These are phyloP conservation scores for Asobara japonica DNA, from an alignment of 1,140 invertebrate genomes.

Conservation along the genomic window DNA sequence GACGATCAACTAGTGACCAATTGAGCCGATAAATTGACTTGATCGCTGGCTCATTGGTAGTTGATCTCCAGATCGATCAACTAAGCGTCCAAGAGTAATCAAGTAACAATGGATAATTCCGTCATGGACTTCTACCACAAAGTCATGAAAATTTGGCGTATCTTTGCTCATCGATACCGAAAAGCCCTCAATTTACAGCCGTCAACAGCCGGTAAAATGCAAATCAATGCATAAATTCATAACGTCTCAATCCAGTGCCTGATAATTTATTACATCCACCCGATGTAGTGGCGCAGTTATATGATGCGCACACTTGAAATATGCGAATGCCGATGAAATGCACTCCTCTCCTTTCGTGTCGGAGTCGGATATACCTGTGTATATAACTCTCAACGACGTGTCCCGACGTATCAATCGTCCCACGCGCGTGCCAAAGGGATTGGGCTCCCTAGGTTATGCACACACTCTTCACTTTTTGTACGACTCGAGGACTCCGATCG, in stretches of 20 bases:
- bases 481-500: neutral
- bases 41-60: no score
- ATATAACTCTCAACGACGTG: conserved; percentile 21
- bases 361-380: conserved; percentile 1
- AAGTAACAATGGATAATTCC: no score
- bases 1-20: no score
- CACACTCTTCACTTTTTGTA: neutral
- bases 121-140: no score
- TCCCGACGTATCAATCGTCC: conserved; percentile 28
- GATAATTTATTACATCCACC: conserved; percentile 17
- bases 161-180: no score
- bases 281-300: neutral
- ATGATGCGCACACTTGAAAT: neutral
- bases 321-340: conserved; percentile 23
- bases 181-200: neutral
- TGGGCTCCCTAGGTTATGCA: neutral
- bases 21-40: no score
- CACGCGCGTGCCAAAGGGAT: conserved; percentile 18
- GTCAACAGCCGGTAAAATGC: neutral
- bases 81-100: no score
- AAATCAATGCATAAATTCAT: conserved; percentile 10
- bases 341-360: neutral
- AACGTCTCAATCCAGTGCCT: conserved; percentile 25
- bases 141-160: no score
- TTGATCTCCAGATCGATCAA: no score